phyloP scores from a whole-genome alignment of 2,113 vertebrate species.

The Murina feae region DNA sequence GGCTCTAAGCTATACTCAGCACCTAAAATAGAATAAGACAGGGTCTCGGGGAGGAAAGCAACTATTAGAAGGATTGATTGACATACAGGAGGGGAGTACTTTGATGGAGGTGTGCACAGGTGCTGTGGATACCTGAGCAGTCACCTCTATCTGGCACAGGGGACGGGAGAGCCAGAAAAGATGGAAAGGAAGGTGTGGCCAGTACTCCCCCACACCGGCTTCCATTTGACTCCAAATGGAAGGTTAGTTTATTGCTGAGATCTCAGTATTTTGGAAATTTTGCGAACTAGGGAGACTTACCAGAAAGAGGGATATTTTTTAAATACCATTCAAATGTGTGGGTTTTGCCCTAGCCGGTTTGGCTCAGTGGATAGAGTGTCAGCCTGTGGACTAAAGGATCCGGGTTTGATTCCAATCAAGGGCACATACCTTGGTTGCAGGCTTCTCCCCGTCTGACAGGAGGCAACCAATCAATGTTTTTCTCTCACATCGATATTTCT shows the following conservation, averaged over 20 bases:
- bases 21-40: neutral
- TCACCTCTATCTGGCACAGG: neutral
- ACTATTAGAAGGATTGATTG: neutral
- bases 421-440: too few relatives aligned
- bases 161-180: neutral
- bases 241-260: neutral
- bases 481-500: too few relatives aligned
- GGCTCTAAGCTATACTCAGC: neutral
- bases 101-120: neutral
- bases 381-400: too few relatives aligned
- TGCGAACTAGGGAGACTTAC: neutral
- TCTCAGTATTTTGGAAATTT: neutral
- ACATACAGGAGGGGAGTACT: neutral
- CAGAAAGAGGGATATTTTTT: neutral
- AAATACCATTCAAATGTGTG: neutral
- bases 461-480: too few relatives aligned
- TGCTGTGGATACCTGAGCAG: neutral
- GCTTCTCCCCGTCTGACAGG: too few relatives aligned
- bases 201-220: neutral
- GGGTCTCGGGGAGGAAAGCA: neutral
- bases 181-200: neutral
- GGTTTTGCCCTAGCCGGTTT: neutral
- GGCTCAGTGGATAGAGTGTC: too few relatives aligned
- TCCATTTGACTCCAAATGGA: neutral
- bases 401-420: too few relatives aligned